Base-by-base conservation (phyloP, 2,113 vertebrate genomes). In the Capreolus pygargus region DNA sequence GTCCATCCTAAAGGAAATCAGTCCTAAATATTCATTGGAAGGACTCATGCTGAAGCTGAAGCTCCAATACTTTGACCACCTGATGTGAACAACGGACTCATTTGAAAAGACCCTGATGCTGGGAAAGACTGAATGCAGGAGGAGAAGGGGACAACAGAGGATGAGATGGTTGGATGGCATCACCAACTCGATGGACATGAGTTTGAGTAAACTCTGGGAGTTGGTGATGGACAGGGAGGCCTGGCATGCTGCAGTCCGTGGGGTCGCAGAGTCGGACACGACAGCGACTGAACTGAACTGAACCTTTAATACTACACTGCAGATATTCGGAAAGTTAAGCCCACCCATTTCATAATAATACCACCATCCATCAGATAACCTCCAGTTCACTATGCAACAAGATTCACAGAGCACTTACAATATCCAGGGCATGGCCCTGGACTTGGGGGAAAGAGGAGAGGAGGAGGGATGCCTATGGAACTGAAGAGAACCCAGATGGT, bases 371-470 rank as follows among this genome's bases (percentile, higher is more conserved):
- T 10, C 16, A 15, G 15, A 60, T 30, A 14, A 79, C 54, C 16
- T 85, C 88, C 64, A 10, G 2, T 11, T 61, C 86, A 19, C 21
- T 1, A 61, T 0, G 21, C 33, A 28, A 14, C 27, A 16, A n/a
- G 64, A 74, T 6, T 36, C 12, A 25, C 1, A 2, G 55, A 27
- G 16, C 30, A 39, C 13, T 15, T 17, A 16, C 1, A 10, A 8
- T 0, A 1, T 23, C 13, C 57, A 28, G 45, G 39, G 12, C n/a
- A 15, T 21, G 0, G 1, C 0, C 1, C 27, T 36, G 3, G 50
- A 15, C 64, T 27, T 61, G 1, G 9, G 55, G 27, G 28, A 47
- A 27, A 23, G 6, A 50, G 55, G 1, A 3, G 27, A 1, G 5
- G 25, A 54, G 2, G 27, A 9, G 4, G 17, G n/a, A 17, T 3